Conservation (phyloP, 2,113 vertebrate species). For the Barbus barbus region DNA sequence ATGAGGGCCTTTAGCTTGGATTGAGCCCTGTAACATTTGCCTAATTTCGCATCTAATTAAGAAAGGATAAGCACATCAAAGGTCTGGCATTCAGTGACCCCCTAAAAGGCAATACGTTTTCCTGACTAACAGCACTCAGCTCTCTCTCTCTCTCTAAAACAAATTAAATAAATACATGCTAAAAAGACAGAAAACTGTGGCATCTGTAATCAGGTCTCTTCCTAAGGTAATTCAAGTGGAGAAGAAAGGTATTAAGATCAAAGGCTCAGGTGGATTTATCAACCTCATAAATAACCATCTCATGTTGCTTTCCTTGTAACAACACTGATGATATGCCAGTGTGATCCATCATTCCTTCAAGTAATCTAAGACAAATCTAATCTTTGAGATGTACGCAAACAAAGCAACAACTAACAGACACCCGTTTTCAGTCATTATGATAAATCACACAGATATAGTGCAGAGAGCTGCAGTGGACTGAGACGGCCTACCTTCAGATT, state of each 20-base stretch:
- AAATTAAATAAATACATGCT: background rate
- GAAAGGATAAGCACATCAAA: constrained; percentile 34
- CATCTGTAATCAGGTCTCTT: constrained; percentile 11
- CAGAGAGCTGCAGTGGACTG: background rate
- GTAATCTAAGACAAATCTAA: background rate
- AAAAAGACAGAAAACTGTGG: background rate
- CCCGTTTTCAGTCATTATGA: background rate
- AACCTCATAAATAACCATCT: background rate
- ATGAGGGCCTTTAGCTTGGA: background rate
- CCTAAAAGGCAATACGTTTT: constrained; percentile 30
- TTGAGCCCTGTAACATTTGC: constrained; percentile 34
- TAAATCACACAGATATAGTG: too few species aligned
- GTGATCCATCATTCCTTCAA: constrained; percentile 7
- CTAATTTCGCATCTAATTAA: constrained; percentile 41
- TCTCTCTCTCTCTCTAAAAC: too few species aligned
- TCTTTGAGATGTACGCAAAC: background rate
- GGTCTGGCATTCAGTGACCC: background rate
- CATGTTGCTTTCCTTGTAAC: background rate
- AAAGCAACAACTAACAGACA: background rate
- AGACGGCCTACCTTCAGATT: constrained; percentile 82
- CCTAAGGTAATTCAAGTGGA: background rate
- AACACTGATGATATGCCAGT: background rate
- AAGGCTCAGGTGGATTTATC: constrained; percentile 14
- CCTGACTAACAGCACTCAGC: constrained; percentile 20
- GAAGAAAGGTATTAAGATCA: constrained; percentile 15